Evolutionary conservation across 2,797 vertebrate species (phyloP).

Genomic region (Peromyscus nudipes): DNA sequence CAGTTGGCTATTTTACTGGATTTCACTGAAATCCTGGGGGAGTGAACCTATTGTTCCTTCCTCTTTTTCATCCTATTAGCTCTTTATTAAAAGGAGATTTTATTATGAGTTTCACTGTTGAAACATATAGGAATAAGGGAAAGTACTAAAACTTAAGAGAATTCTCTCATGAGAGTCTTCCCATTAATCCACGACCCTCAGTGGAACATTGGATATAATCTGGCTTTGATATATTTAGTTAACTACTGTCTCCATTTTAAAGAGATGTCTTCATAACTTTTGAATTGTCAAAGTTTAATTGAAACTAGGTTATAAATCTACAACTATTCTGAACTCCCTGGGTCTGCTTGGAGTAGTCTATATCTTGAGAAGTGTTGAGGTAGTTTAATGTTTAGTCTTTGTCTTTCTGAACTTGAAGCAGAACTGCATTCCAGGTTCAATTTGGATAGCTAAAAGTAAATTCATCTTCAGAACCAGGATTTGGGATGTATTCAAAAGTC

Average conservation of each 20-base stretch:
- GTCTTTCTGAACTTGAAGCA: neutral
- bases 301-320: neutral
- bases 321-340: neutral
- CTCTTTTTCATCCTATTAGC: neutral
- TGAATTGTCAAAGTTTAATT: neutral
- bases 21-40: neutral
- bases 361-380: neutral
- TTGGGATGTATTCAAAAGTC: neutral
- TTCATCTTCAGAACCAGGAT: neutral
- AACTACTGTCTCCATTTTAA: neutral
- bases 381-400: neutral
- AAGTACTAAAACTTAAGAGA: neutral
- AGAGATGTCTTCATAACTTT: neutral
- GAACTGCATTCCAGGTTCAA: neutral
- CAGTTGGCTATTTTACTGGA: neutral
- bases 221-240: neutral
- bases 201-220: neutral
- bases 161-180: neutral
- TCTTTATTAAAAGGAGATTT: neutral
- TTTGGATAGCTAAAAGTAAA: constrained; percentile 13
- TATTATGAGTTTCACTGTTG: neutral
- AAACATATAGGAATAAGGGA: neutral
- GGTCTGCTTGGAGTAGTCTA: neutral
- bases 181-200: neutral
- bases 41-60: neutral